Evolutionary conservation across 2,888 invertebrate species (phyloP).

Genomic region (Ypsolopha sequella): DNA sequence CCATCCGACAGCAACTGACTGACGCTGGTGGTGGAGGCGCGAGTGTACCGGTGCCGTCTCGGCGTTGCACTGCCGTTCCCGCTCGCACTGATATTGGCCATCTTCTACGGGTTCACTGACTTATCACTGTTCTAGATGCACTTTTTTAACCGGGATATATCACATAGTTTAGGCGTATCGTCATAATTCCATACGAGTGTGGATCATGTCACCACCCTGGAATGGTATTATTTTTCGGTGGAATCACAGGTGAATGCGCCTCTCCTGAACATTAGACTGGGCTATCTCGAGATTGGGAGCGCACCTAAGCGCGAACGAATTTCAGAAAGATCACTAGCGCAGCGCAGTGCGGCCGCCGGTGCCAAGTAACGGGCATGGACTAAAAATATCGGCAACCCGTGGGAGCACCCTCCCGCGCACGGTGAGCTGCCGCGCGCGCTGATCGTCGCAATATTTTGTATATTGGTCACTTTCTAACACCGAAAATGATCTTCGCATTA

Average conservation of each 20-base stretch:
- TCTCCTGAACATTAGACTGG: conserved; percentile 45
- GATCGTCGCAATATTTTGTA: conserved; percentile 53
- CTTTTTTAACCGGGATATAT: conserved; percentile 43
- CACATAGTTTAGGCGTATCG: conserved; percentile 39
- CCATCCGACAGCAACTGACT: conserved; percentile 89
- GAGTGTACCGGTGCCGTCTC: conserved; percentile 79
- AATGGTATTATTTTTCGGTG: conserved; percentile 15
- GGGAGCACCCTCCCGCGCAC: conserved; percentile 71
- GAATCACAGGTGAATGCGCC: conserved; percentile 24
- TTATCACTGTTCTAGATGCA: conserved; percentile 13
- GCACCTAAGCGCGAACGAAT: conserved; percentile 58
- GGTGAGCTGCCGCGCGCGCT: conserved; percentile 55
- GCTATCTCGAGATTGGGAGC: conserved; percentile 55
- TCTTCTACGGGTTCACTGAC: conserved; percentile 19
- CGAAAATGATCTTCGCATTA: background rate
- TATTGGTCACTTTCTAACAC: conserved; percentile 3
- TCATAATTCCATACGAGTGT: conserved; percentile 38
- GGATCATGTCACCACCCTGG: conserved; percentile 8
- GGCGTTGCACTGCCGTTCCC: conserved; percentile 55
- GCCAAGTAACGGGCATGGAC: conserved; percentile 76
- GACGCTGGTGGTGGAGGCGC: conserved; percentile 84
- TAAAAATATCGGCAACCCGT: conserved; percentile 76
- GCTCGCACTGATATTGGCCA: conserved; percentile 49
- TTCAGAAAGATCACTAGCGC: conserved; percentile 67
- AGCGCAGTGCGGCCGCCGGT: conserved; percentile 68